Conservation (phyloP, 2,113 vertebrate species). For the Pelodiscus sinensis region DNA sequence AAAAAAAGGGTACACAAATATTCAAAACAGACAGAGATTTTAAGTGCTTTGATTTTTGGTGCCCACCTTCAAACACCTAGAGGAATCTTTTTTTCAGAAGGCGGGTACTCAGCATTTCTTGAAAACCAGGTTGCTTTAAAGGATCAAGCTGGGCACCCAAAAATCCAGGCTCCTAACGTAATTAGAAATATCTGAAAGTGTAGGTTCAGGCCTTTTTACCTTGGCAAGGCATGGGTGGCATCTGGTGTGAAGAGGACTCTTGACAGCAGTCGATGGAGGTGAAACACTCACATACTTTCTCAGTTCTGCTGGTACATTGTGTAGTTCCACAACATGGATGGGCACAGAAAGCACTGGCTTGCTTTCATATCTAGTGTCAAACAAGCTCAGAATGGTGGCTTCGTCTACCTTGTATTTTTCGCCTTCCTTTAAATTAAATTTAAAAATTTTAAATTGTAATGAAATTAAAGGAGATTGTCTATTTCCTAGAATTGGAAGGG, state of each 20-base stretch:
- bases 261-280: neutral
- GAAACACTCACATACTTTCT: neutral
- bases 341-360: neutral
- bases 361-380: slow-evolving; percentile 60
- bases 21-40: neutral
- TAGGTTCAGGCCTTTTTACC: neutral
- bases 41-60: neutral
- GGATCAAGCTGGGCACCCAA: neutral
- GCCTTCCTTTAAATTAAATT: no score
- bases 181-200: neutral
- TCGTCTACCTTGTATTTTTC: slow-evolving; percentile 63
- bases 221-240: neutral
- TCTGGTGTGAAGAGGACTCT: neutral
- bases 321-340: slow-evolving; percentile 4
- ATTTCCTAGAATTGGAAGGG: no score
- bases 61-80: neutral
- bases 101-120: neutral
- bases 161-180: neutral
- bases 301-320: slow-evolving; percentile 34
- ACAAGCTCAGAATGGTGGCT: slow-evolving; percentile 69
- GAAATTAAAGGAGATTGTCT: no score
- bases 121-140: neutral
- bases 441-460: no score
- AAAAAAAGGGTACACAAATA: neutral
- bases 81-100: neutral